Base-by-base conservation (phyloP, 2,888 invertebrate genomes). In the Scaptomyza caliginosa region DNA sequence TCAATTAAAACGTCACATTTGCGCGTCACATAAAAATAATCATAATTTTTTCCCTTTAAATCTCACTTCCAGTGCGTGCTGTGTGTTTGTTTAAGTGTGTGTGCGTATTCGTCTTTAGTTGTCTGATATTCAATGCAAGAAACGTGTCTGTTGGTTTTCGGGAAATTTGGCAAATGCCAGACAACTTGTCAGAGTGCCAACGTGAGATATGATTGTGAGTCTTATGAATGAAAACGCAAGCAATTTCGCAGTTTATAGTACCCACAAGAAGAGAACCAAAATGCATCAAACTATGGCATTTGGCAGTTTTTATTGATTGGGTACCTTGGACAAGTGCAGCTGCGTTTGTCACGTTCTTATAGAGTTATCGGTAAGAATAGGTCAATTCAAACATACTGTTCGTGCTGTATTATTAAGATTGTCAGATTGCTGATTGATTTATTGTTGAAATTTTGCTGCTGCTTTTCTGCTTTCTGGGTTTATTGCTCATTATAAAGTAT, bases 91-190 rank as follows among this genome's bases (percentile, higher is more conserved):
- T 32, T 24, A 13, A 30, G 30, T 17, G 23, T 24, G 17, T 36
- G 30, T 17, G 23, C 26, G 38, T 19, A 17, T 42, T 16, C 1
- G 26, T 36, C 48, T 43, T 40, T 28, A 28, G 36, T 24, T 39
- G 36, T 43, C 34, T 59, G 77, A 73, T 79, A 86, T 73, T 66
- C 69, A 70, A 83, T 86, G 67, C 84, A 64, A 70, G 67, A 83
- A 86, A 86, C 80, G 80, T 80, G 84, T 83, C 74, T 70, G 67
- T 40, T 57, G 68, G 72, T 50, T 63, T 56, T 57, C 54, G 40
- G 40, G 17, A 67, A 76, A 67, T 83, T 73, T 77, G 81, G 81
- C 64, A 80, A 71, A 69, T 65, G 74, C 67, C 71, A 71, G 74
- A 64, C 77, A 60, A 62, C 57, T 65, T 74, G 86, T 82, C 80